Percentiles rank a stretch among this genome's conserved stretches.
These are phyloP conservation scores for Lutjanus campechanus DNA, from an alignment of 2,797 vertebrate species.

Conservation along the genomic window DNA sequence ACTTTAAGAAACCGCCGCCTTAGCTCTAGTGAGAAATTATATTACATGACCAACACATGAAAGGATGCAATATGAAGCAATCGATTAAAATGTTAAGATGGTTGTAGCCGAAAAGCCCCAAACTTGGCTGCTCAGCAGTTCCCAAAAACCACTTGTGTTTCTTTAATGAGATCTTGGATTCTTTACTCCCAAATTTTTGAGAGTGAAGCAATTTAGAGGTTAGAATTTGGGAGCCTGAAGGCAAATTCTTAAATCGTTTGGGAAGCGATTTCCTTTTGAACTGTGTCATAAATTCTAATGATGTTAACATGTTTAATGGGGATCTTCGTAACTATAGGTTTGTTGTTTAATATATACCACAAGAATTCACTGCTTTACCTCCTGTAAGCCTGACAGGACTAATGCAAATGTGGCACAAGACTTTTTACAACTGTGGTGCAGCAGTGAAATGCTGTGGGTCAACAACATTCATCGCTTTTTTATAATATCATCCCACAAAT, in stretches of 20 bases:
- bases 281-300: constrained; percentile 84
- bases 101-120: constrained; percentile 61
- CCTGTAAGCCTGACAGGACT: constrained; percentile 55
- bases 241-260: constrained; percentile 74
- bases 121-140: constrained; percentile 59
- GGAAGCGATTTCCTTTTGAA: constrained; percentile 80
- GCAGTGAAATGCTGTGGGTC: constrained; percentile 58
- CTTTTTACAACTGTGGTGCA: constrained; percentile 58
- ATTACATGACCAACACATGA: constrained; percentile 55
- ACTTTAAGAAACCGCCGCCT: constrained; percentile 46
- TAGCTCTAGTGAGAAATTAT: constrained; percentile 28
- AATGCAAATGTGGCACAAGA: constrained; percentile 62
- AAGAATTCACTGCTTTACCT: constrained; percentile 67
- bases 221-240: constrained; percentile 73
- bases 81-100: constrained; percentile 57
- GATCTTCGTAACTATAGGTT: constrained; percentile 78
- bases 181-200: constrained; percentile 69
- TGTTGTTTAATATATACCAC: constrained; percentile 79
- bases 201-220: constrained; percentile 75
- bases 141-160: constrained; percentile 69
- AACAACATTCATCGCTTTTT: constrained; percentile 53
- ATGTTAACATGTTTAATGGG: constrained; percentile 80
- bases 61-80: constrained; percentile 45
- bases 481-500: constrained; percentile 56
- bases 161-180: constrained; percentile 81